Conservation (phyloP, 2,797 vertebrate species). For the Clamator glandarius region DNA sequence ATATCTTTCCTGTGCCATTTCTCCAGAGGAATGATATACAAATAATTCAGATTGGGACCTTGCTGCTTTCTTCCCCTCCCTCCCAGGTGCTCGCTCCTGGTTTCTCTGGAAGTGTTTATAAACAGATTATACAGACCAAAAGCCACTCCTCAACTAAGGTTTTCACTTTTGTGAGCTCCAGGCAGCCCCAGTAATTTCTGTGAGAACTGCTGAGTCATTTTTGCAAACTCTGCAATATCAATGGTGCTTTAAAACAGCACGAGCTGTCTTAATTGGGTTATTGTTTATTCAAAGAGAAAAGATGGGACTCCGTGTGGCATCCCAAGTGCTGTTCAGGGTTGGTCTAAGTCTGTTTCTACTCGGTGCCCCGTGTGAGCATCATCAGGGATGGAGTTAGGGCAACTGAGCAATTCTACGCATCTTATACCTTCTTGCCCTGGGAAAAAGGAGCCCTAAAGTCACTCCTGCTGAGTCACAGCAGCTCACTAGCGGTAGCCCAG, state of each 20-base stretch:
- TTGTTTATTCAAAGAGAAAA: neutral
- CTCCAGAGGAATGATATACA: neutral
- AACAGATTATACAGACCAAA: neutral
- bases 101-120: neutral
- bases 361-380: neutral
- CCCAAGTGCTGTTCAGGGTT: neutral
- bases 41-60: neutral
- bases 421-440: neutral
- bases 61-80: neutral
- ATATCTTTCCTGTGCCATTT: no score
- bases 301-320: neutral
- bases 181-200: neutral
- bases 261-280: neutral
- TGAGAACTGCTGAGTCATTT: neutral
- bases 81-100: neutral
- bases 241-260: rapidly evolving
- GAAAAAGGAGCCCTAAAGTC: neutral
- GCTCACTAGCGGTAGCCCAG: neutral
- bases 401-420: neutral
- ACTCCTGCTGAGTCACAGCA: neutral
- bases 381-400: neutral
- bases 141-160: neutral
- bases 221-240: neutral
- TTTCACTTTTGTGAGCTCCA: neutral
- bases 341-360: neutral